phyloP scores from a whole-genome alignment of 2,888 invertebrate species.

The Heliconius ethilla region DNA sequence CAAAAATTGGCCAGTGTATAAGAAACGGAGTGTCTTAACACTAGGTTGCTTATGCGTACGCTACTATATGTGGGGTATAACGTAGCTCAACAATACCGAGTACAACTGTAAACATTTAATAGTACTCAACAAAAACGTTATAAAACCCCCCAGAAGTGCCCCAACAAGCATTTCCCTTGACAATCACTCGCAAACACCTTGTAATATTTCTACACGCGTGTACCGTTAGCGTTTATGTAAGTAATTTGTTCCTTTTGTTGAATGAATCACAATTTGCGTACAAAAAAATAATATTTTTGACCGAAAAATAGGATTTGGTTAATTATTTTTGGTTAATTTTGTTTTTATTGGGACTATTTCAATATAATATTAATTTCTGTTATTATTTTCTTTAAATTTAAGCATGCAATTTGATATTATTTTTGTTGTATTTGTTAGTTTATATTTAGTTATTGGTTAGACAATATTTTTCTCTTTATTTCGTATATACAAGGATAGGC shows the following conservation, averaged over 20 bases:
- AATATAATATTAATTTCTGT: no score
- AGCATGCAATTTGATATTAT: no score
- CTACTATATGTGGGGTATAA: not conserved
- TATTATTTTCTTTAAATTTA: no score
- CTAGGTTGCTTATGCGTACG: not conserved
- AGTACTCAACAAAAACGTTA: conserved; percentile 11
- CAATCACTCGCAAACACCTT: conserved; percentile 34
- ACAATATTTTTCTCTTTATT: no score
- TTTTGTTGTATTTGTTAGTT: no score
- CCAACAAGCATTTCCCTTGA: conserved; percentile 32
- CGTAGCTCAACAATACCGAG: not conserved
- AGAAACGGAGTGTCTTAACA: not conserved
- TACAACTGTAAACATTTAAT: not conserved
- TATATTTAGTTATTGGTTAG: no score
- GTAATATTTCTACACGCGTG: conserved; percentile 40
- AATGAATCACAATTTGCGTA: conserved; percentile 45
- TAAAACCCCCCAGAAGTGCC: conserved; percentile 27
- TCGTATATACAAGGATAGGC: no score
- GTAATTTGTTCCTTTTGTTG: conserved; percentile 47
- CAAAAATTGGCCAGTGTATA: not conserved
- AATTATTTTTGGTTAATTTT: conserved; percentile 8
- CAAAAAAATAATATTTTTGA: conserved; percentile 34
- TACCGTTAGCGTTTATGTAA: conserved; percentile 46
- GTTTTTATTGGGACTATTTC: not conserved
- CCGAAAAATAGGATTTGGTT: conserved; percentile 10